phyloP scores from a whole-genome alignment of 2,888 invertebrate genomes.

The Microctonus hyperodae region DNA sequence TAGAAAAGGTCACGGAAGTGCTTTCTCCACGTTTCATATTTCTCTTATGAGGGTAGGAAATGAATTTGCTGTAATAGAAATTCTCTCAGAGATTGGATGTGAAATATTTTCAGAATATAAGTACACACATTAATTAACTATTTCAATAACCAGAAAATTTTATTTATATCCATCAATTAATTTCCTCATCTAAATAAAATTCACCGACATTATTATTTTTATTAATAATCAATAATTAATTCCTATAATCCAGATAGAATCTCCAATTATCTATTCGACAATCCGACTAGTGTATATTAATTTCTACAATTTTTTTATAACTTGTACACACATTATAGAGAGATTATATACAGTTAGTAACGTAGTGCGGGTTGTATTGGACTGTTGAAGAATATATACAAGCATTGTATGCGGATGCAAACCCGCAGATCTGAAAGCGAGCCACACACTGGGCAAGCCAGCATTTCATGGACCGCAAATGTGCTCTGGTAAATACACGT shows the following conservation, averaged over 20 bases:
- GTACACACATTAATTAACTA: not conserved
- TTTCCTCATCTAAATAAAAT: too few species aligned
- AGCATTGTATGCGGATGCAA: slow-evolving; percentile 7
- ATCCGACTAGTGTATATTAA: too few species aligned
- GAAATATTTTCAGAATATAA: not conserved
- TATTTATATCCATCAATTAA: not conserved
- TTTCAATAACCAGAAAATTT: not conserved
- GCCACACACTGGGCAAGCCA: not conserved
- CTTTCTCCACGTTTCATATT: slow-evolving; percentile 20
- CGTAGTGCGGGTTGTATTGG: not conserved
- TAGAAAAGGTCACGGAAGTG: slow-evolving; percentile 24
- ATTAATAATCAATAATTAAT: not conserved
- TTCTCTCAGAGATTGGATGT: not conserved
- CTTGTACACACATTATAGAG: not conserved
- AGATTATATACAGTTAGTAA: not conserved
- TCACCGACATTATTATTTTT: not conserved
- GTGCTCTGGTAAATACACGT: slow-evolving; percentile 3
- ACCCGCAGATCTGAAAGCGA: slow-evolving; percentile 8
- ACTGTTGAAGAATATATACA: not conserved
- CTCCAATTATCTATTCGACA: too few species aligned
- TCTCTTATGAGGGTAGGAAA: slow-evolving; percentile 13
- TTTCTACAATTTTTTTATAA: too few species aligned
- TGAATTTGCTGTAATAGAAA: slow-evolving; percentile 18
- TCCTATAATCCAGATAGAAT: too few species aligned
- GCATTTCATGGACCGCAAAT: slow-evolving; percentile 6